These are phyloP conservation scores for Caranx melampygus DNA, from an alignment of 2,113 vertebrate genomes.

Conservation along the genomic window DNA sequence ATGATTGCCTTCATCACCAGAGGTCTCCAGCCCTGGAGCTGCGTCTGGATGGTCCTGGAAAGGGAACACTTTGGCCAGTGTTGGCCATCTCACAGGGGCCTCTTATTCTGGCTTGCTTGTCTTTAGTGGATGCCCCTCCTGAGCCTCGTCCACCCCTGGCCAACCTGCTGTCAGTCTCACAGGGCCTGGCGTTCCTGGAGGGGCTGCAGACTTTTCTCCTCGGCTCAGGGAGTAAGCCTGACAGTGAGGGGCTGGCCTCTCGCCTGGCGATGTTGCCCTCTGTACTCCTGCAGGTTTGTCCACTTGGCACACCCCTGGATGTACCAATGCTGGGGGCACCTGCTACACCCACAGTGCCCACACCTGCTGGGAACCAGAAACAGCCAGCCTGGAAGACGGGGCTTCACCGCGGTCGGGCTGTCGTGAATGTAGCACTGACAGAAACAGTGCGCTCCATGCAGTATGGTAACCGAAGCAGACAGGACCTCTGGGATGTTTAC, in stretches of 20 bases:
- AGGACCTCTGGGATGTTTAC: constrained; percentile 93
- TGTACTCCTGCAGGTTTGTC: constrained; percentile 90
- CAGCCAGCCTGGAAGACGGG: constrained; percentile 91
- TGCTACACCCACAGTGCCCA: constrained; percentile 30
- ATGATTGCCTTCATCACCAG: constrained; percentile 87
- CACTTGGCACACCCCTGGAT: constrained; percentile 90
- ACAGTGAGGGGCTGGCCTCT: constrained; percentile 81
- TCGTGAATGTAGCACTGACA: constrained; percentile 87
- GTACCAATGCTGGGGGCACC: constrained; percentile 77
- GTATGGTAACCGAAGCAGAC: constrained; percentile 86
- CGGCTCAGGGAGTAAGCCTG: constrained; percentile 79
- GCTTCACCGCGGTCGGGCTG: constrained; percentile 88
- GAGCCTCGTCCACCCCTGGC: constrained; percentile 87
- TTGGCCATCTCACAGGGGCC: constrained; percentile 85
- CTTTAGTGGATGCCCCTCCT: constrained; percentile 88
- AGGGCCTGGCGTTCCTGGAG: constrained; percentile 87
- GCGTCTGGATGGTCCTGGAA: constrained; percentile 64
- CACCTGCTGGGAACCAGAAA: constrained; percentile 83
- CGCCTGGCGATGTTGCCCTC: constrained; percentile 86
- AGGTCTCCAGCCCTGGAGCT: constrained; percentile 85
- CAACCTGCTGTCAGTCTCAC: constrained; percentile 87
- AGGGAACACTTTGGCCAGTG: constrained; percentile 90
- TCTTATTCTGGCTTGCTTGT: constrained; percentile 87
- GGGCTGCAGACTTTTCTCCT: constrained; percentile 88
- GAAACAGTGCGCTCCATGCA: constrained; percentile 95